Conservation (phyloP, 2,797 vertebrate genomes). For the Rhynchotus rufescens region DNA sequence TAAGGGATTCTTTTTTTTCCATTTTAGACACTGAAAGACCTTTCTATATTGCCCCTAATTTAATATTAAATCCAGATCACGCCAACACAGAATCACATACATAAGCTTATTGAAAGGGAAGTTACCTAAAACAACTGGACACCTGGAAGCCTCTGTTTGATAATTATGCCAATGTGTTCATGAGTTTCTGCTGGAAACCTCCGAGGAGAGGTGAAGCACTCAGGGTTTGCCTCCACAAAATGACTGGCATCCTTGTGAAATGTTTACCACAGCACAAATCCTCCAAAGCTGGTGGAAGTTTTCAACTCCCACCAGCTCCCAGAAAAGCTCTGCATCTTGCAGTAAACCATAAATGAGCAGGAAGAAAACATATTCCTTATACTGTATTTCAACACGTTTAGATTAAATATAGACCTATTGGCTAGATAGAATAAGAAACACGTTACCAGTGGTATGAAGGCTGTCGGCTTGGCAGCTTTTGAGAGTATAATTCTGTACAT, state of each 20-base stretch:
- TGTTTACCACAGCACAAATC: constrained; percentile 11
- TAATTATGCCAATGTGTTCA: neutral
- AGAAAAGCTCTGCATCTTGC: constrained; percentile 50
- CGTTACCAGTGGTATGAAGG: constrained; percentile 40
- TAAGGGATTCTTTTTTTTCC: neutral
- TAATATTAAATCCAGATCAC: neutral
- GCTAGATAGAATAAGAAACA: constrained; percentile 32
- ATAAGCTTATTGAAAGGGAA: neutral
- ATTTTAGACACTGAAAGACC: neutral
- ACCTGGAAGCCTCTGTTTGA: neutral
- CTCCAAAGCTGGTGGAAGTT: constrained; percentile 29
- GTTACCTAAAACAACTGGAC: neutral
- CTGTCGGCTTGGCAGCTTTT: constrained; percentile 40
- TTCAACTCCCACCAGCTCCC: constrained; percentile 1
- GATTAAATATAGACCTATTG: constrained; percentile 43
- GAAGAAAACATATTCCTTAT: constrained; percentile 31
- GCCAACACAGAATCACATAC: neutral
- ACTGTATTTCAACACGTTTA: constrained; percentile 11
- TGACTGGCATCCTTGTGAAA: neutral
- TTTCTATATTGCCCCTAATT: neutral
- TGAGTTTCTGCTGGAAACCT: neutral
- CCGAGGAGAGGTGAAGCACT: neutral
- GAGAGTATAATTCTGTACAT: constrained; percentile 21
- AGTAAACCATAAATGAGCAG: constrained; percentile 54
- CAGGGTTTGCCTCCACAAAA: neutral